Conservation (phyloP, 2,888 invertebrate species). For the Acleris holmiana region DNA sequence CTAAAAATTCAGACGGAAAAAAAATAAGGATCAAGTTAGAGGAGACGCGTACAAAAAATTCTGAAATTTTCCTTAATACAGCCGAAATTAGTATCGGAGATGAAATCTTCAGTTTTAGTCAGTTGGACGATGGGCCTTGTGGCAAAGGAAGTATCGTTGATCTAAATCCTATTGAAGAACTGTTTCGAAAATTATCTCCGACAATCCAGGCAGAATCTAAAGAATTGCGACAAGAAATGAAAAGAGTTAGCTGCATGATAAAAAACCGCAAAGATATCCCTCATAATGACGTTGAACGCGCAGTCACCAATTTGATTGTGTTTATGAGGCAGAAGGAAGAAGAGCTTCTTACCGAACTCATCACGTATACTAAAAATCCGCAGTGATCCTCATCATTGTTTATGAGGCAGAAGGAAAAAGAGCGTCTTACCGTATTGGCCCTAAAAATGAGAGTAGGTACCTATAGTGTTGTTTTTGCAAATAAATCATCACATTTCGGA, state of each 20-base stretch:
- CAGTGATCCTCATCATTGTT: conserved; percentile 43
- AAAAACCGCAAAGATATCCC: background rate
- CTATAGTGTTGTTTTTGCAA: too few species aligned
- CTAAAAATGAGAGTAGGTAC: too few species aligned
- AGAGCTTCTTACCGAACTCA: conserved; percentile 46
- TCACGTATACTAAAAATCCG: too few species aligned
- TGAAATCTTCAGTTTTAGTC: conserved; percentile 47
- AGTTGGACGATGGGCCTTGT: conserved; percentile 43
- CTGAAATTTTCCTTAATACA: conserved; percentile 40
- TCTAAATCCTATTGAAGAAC: conserved; percentile 24
- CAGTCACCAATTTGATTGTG: conserved; percentile 56
- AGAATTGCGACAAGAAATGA: background rate
- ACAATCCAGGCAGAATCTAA: background rate
- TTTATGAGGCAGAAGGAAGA: conserved; percentile 63
- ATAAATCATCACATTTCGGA: too few species aligned
- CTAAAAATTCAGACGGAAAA: background rate
- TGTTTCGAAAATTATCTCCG: conserved; percentile 1
- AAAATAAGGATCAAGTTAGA: background rate
- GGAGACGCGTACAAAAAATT: conserved; percentile 40
- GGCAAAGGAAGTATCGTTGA: conserved; percentile 38
- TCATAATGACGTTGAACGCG: conserved; percentile 47
- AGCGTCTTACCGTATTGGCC: conserved; percentile 36
- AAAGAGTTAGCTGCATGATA: background rate
- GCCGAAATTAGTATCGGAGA: conserved; percentile 13
- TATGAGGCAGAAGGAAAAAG: conserved; percentile 59